Conservation (phyloP, 2,888 invertebrate species). For the Tenodera sinensis region DNA sequence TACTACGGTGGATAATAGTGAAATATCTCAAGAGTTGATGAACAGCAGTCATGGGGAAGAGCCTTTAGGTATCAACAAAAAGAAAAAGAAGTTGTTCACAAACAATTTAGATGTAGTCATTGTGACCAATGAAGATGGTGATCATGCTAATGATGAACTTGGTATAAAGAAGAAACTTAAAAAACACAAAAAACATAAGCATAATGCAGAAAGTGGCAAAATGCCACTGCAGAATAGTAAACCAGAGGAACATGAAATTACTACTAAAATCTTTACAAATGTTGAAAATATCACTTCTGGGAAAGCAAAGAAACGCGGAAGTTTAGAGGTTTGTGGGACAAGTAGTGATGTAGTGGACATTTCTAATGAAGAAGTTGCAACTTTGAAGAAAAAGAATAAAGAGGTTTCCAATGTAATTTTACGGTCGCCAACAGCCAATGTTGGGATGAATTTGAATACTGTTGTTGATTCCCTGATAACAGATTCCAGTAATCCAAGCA, state of each 20-base stretch:
- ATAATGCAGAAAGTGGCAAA: neutral
- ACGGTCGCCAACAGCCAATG: neutral
- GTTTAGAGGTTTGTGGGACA: too few relatives aligned
- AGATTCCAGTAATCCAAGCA: neutral
- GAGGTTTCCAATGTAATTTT: neutral
- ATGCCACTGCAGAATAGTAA: neutral
- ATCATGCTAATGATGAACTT: neutral
- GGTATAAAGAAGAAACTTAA: neutral
- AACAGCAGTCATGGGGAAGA: neutral
- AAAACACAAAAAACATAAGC: neutral
- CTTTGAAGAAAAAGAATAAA: too few relatives aligned
- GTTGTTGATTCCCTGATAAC: neutral
- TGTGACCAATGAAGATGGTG: neutral
- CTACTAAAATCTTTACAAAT: neutral
- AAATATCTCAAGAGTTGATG: neutral
- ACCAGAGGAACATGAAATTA: neutral
- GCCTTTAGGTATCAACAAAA: neutral
- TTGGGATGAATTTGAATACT: neutral
- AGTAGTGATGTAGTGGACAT: too few relatives aligned
- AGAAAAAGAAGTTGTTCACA: neutral
- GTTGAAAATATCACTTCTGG: neutral
- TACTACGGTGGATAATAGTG: neutral
- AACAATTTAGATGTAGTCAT: neutral
- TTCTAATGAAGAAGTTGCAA: too few relatives aligned
- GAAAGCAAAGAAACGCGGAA: neutral